Evolutionary conservation across 2,797 vertebrate genomes (phyloP), one percentile per base, ranked within the genome.

Genomic region (Chelon labrosus): DNA sequence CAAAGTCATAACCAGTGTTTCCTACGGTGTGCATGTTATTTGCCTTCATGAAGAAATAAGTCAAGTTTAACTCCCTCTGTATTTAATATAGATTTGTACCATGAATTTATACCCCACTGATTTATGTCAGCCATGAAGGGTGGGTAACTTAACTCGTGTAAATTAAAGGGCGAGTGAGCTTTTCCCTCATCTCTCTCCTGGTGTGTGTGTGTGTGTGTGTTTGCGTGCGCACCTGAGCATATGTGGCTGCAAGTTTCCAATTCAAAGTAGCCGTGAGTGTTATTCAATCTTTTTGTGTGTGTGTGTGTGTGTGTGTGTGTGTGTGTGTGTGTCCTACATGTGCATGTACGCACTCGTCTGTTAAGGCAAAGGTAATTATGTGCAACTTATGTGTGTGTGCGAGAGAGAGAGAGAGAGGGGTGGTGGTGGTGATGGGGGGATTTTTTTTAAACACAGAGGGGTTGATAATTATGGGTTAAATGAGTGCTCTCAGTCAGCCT

Each of bases 381-480:
- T 88, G 77, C 85, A 80, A 74, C 85, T 88, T 50, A 46, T 74
- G 65, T 69, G 66, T 77, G 46, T 59, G 58, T 66, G 35, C 14
- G 50, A 31, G 31, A 31, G 31, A 31, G 31, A 5, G 31, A 31
- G 31, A 7, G 31, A 7, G 31, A 7, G 31, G 4, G 31, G 31
- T 7, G 31, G 31, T 7, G 54, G 73, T 72, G 79, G 70, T 56
- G 63, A 39, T 39, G 66, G 42, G 75, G 37, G 69, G 16, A 10
- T 59, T 73, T 66, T 83, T 86, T 77, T 87, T 91, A 92, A 94
- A 90, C 86, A 89, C 83, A 91, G 89, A 88, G 85, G 79, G 82
- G 70, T 87, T 88, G 85, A 90, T 94, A 93, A 94, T 94, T 90
- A 92, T 73, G 94, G 85, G 91, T 92, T 94, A 85, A 91, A 91